Base-by-base conservation (phyloP, 1,140 invertebrate species). In the Heliconius himera region DNA sequence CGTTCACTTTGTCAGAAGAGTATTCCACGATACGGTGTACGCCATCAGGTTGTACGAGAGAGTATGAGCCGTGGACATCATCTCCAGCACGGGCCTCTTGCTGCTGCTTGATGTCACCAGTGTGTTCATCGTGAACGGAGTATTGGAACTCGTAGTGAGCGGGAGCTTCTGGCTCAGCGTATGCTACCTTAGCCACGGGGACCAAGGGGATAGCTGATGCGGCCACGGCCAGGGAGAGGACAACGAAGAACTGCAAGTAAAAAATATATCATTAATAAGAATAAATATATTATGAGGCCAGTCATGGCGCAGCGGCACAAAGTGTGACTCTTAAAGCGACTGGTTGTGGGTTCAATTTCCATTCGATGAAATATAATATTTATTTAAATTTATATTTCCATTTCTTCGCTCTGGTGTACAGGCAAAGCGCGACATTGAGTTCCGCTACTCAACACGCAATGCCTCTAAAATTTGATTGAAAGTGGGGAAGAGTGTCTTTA, bases 81-180 rank as follows among this genome's bases (percentile, higher is more conserved):
- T 96, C 96, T 33, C 96, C 96, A 51, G 79, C 82, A 70, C 86
- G 86, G 70, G 89, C 84, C 80, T 95, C 95, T 74, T 91, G 85
- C 81, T 94, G 93, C 73, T 89, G 84, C 87, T 95, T 95, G 60
- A 93, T 84, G 83, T 95, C 95, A n/a, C 95, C 94, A 80, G 85
- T 94, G 83, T 94, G 89, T 22, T 88, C 94, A 85, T 97, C 96
- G 82, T 96, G 96, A 5, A 97, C 96, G 75, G 96, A 95, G 87
- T 96, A 96, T 22, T 95, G 93, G 87, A 96, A 97, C 76, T 96
- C 95, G 93, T 97, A 97, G 83, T 96, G 96, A 9, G 96, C 96
- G 16, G 96, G 95, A 66, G 95, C 94, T 82, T 95, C 95, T 29
- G 91, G 88, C 81, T 95, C 95, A 20, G 88, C 89, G 85, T 93